Conservation (phyloP, 1,140 invertebrate species). For the Drosophila repletoides region DNA sequence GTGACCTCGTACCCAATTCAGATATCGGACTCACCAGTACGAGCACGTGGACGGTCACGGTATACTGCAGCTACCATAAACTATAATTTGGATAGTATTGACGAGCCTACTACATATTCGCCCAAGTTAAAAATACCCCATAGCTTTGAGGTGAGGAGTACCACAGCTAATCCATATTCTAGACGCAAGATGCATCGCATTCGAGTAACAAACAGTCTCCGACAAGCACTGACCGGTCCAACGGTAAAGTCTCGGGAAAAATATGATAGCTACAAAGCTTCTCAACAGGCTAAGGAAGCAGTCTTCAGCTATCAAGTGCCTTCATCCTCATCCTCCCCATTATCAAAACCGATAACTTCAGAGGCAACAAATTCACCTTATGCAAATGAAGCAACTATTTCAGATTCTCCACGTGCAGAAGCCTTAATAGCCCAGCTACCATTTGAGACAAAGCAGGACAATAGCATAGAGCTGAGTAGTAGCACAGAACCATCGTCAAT, state of each 20-base stretch:
- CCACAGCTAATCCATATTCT: neutral
- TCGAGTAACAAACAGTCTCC: constrained; percentile 36
- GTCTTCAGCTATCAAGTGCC: neutral
- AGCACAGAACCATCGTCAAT: constrained; percentile 12
- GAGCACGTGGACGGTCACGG: constrained; percentile 65
- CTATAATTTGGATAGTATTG: constrained; percentile 43
- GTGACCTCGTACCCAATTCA: constrained; percentile 48
- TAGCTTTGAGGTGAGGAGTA: constrained; percentile 14
- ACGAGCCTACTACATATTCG: constrained; percentile 77
- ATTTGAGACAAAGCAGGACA: constrained; percentile 46
- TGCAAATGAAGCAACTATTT: constrained; percentile 55
- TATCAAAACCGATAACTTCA: neutral
- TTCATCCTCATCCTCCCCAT: neutral
- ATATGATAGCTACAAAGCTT: constrained; percentile 53
- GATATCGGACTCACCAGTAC: constrained; percentile 29
- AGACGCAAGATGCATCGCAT: constrained; percentile 57
- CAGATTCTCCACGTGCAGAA: constrained; percentile 59
- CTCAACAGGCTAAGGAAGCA: constrained; percentile 41
- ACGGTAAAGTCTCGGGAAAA: constrained; percentile 50
- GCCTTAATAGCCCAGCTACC: constrained; percentile 52
- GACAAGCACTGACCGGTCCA: constrained; percentile 10
- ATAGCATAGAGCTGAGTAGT: constrained; percentile 51
- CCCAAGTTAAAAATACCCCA: constrained; percentile 51
- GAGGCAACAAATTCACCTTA: constrained; percentile 19
- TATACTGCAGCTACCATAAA: constrained; percentile 62